These are phyloP conservation scores for Xylocampa areola DNA, from an alignment of 2,888 invertebrate species.

Conservation along the genomic window DNA sequence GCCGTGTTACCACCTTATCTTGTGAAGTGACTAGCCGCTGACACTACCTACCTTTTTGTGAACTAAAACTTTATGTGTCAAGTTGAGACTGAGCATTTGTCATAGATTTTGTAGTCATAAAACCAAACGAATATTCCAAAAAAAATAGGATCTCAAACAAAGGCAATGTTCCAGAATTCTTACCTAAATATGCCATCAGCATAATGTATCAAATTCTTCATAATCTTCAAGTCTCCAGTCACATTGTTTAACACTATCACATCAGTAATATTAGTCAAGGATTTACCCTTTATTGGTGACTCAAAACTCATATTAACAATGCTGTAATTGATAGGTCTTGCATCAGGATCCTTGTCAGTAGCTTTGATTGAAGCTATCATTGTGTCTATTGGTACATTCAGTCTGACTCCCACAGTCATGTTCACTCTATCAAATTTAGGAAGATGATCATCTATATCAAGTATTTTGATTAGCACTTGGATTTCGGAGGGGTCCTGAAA, in stretches of 20 bases:
- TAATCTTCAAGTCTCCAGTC: slow-evolving; percentile 93
- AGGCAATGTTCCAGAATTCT: slow-evolving; percentile 8
- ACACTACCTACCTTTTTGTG: too few species aligned
- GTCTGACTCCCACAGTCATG: slow-evolving; percentile 92
- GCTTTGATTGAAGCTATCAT: slow-evolving; percentile 92
- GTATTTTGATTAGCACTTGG: slow-evolving; percentile 90
- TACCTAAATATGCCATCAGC: slow-evolving; percentile 92
- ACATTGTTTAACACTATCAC: slow-evolving; percentile 91
- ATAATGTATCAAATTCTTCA: slow-evolving; percentile 91
- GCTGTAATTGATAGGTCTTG: slow-evolving; percentile 91
- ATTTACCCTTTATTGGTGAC: slow-evolving; percentile 83
- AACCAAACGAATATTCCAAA: too few species aligned
- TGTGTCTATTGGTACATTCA: slow-evolving; percentile 93
- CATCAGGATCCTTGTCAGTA: slow-evolving; percentile 91
- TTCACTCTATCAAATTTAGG: slow-evolving; percentile 91
- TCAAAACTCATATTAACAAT: slow-evolving; percentile 90
- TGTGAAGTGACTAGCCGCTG: too few species aligned
- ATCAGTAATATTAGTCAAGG: slow-evolving; percentile 82
- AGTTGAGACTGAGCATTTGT: too few species aligned
- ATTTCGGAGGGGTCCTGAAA: slow-evolving; percentile 92
- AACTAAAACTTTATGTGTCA: too few species aligned
- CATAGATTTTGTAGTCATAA: too few species aligned
- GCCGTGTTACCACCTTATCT: too few species aligned
- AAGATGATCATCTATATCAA: slow-evolving; percentile 93
- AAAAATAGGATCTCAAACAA: too few species aligned